phyloP scores from a whole-genome alignment of 1,140 invertebrate genomes.

The Chionoecetes opilio region DNA sequence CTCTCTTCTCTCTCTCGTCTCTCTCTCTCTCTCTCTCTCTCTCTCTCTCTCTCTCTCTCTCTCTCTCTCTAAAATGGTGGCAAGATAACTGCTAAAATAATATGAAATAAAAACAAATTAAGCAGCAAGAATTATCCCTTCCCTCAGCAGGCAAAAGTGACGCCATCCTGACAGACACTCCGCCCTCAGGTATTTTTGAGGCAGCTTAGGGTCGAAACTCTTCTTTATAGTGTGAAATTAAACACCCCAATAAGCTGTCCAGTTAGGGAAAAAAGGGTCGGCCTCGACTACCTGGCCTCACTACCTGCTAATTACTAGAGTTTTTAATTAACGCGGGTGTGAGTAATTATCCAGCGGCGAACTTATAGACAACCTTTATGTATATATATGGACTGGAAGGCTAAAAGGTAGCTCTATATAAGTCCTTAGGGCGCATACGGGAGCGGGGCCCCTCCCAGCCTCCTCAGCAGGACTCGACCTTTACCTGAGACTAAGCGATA shows the following conservation, averaged over 20 bases:
- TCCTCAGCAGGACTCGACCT: not conserved
- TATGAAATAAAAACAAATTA: not conserved
- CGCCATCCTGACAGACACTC: no score
- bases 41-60: no score
- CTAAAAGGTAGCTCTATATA: not conserved
- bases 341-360: slow-evolving; percentile 35
- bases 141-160: not conserved
- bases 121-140: not conserved
- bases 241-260: not conserved
- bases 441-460: not conserved
- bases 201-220: slow-evolving; percentile 22
- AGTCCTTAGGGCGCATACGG: not conserved
- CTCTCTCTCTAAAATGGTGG: no score
- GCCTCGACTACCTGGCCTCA: slow-evolving; percentile 35
- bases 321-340: slow-evolving; percentile 54
- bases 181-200: no score
- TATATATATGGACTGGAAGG: not conserved
- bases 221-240: not conserved
- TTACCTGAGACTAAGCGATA: not conserved
- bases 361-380: not conserved
- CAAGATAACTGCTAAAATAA: not conserved
- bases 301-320: slow-evolving; percentile 37
- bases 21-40: no score
- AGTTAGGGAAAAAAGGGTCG: not conserved
- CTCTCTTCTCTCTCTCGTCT: no score